Percentiles rank a stretch among this genome's conserved stretches.
These are phyloP conservation scores for Uropetala carovei DNA, from an alignment of 2,888 invertebrate genomes.

Conservation along the genomic window DNA sequence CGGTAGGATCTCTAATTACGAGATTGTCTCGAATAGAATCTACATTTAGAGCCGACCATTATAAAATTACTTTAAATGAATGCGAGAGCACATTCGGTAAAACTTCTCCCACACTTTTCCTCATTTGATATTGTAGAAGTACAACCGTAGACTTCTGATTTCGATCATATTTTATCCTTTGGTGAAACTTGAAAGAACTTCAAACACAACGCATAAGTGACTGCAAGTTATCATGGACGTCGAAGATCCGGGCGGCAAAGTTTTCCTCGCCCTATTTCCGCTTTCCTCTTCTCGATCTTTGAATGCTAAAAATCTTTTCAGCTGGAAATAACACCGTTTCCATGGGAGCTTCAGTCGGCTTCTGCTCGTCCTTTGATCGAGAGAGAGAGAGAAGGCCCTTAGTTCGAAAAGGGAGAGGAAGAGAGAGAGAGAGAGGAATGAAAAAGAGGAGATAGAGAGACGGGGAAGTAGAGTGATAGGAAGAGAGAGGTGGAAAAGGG, in stretches of 20 bases:
- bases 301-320: background rate
- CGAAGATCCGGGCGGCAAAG: conserved; percentile 2
- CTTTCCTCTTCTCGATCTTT: conserved; percentile 17
- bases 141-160: too few species aligned
- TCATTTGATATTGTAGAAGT: too few species aligned
- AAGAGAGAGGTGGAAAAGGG: background rate
- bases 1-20: too few species aligned
- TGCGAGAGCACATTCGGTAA: too few species aligned
- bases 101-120: too few species aligned
- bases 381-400: background rate
- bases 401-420: background rate
- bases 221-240: background rate
- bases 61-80: too few species aligned
- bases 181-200: too few species aligned
- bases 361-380: conserved; percentile 8
- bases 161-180: too few species aligned
- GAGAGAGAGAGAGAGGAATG: background rate
- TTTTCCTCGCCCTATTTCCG: conserved; percentile 17
- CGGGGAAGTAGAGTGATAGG: background rate
- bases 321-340: conserved; percentile 20
- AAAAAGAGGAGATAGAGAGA: conserved; percentile 6
- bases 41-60: too few species aligned
- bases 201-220: background rate
- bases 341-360: conserved; percentile 6
- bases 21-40: too few species aligned